These are phyloP conservation scores for Prionailurus bengalensis DNA, from an alignment of 2,113 vertebrate species.

Conservation along the genomic window DNA sequence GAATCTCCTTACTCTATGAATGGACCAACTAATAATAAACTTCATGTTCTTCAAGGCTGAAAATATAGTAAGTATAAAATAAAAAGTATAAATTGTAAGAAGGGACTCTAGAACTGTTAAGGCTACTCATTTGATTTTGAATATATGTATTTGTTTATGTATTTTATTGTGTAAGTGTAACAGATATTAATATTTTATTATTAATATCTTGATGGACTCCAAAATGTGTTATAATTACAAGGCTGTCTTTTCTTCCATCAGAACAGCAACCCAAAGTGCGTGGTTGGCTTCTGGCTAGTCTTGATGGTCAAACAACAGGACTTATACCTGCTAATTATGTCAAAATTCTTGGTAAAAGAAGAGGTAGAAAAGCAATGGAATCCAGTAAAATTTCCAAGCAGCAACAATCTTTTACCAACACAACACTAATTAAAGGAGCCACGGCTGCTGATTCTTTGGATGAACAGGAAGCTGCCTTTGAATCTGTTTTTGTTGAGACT, in stretches of 20 bases:
- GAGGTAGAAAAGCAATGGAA: constrained; percentile 91
- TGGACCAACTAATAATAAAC: background rate
- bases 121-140: constrained; percentile 40
- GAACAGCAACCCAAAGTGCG: constrained; percentile 97
- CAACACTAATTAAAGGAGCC: constrained; percentile 75
- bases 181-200: constrained; percentile 34
- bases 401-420: constrained; percentile 78
- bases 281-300: constrained; percentile 97
- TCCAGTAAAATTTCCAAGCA: constrained; percentile 87
- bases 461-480: constrained; percentile 92
- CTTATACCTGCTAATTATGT: constrained; percentile 97
- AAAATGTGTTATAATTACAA: constrained; percentile 58
- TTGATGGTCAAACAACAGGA: constrained; percentile 94
- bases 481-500: constrained; percentile 92
- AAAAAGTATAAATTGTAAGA: constrained; percentile 25
- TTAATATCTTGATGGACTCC: background rate
- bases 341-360: constrained; percentile 96
- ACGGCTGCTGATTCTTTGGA: constrained; percentile 80
- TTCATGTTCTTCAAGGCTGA: constrained; percentile 45
- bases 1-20: background rate
- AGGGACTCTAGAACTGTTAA: background rate
- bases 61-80: constrained; percentile 48
- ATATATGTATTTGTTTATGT: background rate
- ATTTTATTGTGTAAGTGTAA: constrained; percentile 1
- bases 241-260: constrained; percentile 80